Evolutionary conservation across 2,888 invertebrate genomes (phyloP), one percentile per base, ranked within the genome.

Genomic region (Plebejus anna): DNA sequence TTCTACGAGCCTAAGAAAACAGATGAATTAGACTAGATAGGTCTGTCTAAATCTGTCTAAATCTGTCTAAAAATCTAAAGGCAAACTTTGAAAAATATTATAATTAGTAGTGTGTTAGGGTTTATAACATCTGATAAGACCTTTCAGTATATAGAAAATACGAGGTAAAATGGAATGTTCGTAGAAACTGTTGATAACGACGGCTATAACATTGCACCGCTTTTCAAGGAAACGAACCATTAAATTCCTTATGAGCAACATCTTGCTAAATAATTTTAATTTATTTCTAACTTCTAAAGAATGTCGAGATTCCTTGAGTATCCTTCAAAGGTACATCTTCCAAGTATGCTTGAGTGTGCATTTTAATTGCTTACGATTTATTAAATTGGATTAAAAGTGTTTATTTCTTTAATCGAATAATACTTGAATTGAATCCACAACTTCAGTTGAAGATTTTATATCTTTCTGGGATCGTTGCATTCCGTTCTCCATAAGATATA

Each of bases 351-450:
- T 11, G 9, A 61, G 28, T 61, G n/a, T 61, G 61, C 61, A 61
- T 61, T 61, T 61, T 22, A 22, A 61, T 61, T 61, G 28, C 61
- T 61, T 61, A 61, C 61, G 61, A 61, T 61, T 61, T 61, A 61
- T 61, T 9, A 11, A 61, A 61, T 61, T 61, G 11, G 11, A 61
- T 61, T 61, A 28, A 28, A 22, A 61, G 61, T 61, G 11, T 28
- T 28, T 28, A 28, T 7, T 61, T 61, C 28, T 61, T 28, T 7
- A 22, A 22, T 61, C 2, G 28, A 61, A 28, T 61, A 2, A 61
- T 61, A 61, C 61, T 61, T 61, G 61, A 28, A 61, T 61, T 61
- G 0, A 28, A 28, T 61, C 61, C 28, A 61, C 28, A 61, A 61
- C 7, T 61, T 61, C 7, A 28, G 0, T 22, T 61, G 61, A 61